These are phyloP conservation scores for Tringa solitaria DNA, from an alignment of 2,113 vertebrate species.

Conservation along the genomic window DNA sequence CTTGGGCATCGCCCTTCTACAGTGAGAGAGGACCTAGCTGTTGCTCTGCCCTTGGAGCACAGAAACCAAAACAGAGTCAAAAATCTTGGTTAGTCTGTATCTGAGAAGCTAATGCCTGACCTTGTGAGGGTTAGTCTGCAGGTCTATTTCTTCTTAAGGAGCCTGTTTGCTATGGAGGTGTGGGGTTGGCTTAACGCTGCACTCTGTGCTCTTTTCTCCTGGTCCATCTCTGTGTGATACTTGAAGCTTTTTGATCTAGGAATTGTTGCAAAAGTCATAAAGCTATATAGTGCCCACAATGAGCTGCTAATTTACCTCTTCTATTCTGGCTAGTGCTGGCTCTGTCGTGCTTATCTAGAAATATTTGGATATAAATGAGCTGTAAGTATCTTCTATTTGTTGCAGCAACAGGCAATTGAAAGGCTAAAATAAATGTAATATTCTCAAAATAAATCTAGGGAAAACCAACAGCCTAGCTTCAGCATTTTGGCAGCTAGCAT, in stretches of 20 bases:
- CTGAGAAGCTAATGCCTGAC: neutral
- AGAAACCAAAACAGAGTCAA: neutral
- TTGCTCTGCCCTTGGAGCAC: neutral
- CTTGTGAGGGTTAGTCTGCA: neutral
- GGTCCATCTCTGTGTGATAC: neutral
- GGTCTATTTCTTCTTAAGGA: neutral
- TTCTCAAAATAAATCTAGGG: slow-evolving; percentile 4
- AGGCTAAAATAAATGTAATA: slow-evolving; percentile 1
- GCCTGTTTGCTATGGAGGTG: rapidly evolving
- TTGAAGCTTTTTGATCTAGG: neutral
- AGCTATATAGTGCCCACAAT: neutral
- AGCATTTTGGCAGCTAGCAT: neutral
- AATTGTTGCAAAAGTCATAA: neutral
- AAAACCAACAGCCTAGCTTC: neutral
- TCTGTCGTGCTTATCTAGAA: neutral
- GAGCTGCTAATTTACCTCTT: neutral
- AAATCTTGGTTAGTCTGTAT: neutral
- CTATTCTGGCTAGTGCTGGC: neutral
- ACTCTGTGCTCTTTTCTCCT: neutral
- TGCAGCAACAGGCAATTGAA: neutral
- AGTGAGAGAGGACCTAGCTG: neutral
- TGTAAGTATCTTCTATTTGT: neutral
- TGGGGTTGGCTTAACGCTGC: neutral
- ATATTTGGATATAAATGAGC: neutral
- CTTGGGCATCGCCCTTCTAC: too few species aligned